A percentile compares a stretch with the other conserved stretches of the same genome.
phyloP scores from a whole-genome alignment of 2,797 vertebrate genomes.

The Falco novaeseelandiae region DNA sequence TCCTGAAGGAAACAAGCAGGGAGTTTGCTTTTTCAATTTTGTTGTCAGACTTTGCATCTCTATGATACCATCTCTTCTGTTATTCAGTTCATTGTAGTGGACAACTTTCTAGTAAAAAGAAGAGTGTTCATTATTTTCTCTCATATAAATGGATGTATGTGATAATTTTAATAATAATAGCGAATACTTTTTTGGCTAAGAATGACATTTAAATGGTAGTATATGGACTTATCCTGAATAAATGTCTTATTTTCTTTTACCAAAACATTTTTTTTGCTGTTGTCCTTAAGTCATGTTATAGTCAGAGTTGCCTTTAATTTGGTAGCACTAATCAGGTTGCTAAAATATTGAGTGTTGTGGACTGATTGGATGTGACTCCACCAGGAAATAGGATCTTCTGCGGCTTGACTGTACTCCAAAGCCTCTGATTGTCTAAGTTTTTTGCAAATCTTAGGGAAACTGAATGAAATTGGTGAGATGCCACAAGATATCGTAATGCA shows the following conservation, averaged over 20 bases:
- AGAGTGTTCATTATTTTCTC: background rate
- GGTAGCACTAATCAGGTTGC: background rate
- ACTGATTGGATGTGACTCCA: background rate
- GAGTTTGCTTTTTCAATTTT: background rate
- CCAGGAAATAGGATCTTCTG: background rate
- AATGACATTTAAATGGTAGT: background rate
- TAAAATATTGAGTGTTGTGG: conserved; percentile 1
- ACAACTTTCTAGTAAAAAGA: background rate
- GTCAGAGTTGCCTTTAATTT: background rate
- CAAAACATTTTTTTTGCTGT: background rate
- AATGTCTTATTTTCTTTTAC: background rate
- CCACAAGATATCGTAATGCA: background rate
- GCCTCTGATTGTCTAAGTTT: background rate
- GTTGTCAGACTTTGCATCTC: background rate
- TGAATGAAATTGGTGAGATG: background rate
- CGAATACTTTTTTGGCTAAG: background rate
- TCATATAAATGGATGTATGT: background rate
- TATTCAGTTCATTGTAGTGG: background rate
- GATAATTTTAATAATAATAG: background rate
- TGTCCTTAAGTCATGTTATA: background rate
- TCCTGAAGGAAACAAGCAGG: background rate
- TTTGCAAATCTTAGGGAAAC: background rate
- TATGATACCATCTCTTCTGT: background rate
- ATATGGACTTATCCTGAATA: background rate
- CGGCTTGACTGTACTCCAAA: background rate